Conservation (phyloP, 2,888 invertebrate species). For the Drosophila nr. perissopoda region DNA sequence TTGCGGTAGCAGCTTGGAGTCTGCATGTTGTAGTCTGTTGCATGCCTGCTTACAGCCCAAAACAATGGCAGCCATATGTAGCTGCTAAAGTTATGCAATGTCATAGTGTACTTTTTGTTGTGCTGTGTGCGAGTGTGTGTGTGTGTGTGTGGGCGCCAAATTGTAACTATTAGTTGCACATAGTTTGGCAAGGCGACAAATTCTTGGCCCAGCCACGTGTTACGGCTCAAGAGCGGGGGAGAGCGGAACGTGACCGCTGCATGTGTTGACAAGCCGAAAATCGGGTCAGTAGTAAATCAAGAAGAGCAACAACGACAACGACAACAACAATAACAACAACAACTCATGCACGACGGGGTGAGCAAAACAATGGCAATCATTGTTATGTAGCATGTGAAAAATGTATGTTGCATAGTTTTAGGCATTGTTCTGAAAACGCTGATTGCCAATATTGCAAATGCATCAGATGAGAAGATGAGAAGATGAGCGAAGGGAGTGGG, state of each 20-base stretch:
- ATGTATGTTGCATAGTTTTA: conserved; percentile 66
- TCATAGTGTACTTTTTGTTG: conserved; percentile 27
- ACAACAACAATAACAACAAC: conserved; percentile 22
- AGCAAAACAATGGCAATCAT: conserved; percentile 71
- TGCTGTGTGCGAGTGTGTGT: conserved; percentile 13
- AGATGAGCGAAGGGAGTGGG: neutral
- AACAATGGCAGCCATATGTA: conserved; percentile 63
- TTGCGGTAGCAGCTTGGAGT: conserved; percentile 8
- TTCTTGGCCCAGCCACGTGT: conserved; percentile 59
- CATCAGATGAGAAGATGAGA: conserved; percentile 16
- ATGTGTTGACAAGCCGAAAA: conserved; percentile 77
- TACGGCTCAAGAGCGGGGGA: neutral
- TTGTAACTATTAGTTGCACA: conserved; percentile 78
- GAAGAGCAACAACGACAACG: conserved; percentile 41
- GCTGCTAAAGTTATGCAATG: conserved; percentile 72
- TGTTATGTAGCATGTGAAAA: conserved; percentile 69
- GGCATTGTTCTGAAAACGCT: conserved; percentile 49
- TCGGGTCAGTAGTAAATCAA: conserved; percentile 81
- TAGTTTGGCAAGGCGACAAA: conserved; percentile 73
- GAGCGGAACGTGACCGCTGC: conserved; percentile 41
- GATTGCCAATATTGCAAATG: conserved; percentile 58
- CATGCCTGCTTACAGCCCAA: conserved; percentile 62
- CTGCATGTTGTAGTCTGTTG: conserved; percentile 55
- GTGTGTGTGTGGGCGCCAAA: conserved; percentile 53
- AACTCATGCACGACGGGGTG: conserved; percentile 9